A percentile compares a stretch with the other conserved stretches of the same genome.
These are phyloP conservation scores for Alces alces DNA, from an alignment of 2,113 vertebrate genomes.

Conservation along the genomic window DNA sequence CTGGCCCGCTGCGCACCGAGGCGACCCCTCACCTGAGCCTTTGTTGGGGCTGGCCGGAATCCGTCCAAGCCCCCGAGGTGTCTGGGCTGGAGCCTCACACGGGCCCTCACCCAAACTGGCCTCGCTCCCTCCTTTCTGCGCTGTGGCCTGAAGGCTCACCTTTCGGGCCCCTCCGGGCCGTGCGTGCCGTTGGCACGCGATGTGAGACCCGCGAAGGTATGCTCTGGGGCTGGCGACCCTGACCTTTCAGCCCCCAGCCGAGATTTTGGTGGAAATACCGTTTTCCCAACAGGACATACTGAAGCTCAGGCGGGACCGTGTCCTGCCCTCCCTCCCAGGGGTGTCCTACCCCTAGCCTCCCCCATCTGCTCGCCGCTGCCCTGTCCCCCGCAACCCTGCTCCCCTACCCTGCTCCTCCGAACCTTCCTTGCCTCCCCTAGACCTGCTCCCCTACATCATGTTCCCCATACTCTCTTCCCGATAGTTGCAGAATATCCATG, in stretches of 20 bases:
- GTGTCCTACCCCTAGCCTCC: not conserved
- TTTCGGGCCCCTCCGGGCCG: not conserved
- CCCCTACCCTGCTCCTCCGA: not conserved
- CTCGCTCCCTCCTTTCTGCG: not conserved
- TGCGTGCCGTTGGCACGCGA: not conserved
- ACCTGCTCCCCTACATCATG: not conserved
- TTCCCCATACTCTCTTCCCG: not conserved
- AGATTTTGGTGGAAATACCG: not conserved
- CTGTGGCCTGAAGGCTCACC: not conserved
- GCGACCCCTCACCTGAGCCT: slow-evolving; percentile 26
- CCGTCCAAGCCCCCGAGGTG: not conserved
- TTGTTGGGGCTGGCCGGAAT: slow-evolving; percentile 41
- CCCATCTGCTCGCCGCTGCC: not conserved
- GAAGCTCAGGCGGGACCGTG: not conserved
- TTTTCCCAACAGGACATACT: not conserved
- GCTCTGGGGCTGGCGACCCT: not conserved
- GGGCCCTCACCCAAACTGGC: not conserved
- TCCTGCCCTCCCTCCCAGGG: not conserved
- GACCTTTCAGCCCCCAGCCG: not conserved
- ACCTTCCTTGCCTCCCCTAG: not conserved
- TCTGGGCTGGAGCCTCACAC: not conserved
- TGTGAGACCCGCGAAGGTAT: not conserved
- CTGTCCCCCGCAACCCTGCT: not conserved
- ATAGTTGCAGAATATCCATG: not conserved
- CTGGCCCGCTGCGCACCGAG: not conserved